These are phyloP conservation scores for Altica lythri DNA, from an alignment of 2,888 invertebrate genomes.

Conservation along the genomic window DNA sequence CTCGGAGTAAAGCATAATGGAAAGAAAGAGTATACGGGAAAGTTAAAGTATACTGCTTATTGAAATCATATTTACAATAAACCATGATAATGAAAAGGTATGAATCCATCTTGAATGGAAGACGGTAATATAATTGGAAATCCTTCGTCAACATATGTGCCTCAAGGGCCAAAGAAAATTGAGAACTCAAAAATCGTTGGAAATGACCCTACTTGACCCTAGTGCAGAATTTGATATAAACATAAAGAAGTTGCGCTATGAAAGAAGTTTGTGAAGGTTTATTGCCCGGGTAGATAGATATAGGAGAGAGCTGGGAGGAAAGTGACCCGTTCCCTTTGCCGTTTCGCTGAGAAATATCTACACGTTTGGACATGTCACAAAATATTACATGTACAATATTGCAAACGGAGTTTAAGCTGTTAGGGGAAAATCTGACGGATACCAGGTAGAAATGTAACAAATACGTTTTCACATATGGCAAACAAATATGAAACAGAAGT, in stretches of 20 bases:
- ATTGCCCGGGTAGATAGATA: constrained; percentile 42
- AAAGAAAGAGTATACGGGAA: too few relatives aligned
- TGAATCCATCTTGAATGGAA: constrained; percentile 1
- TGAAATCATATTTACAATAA: too few relatives aligned
- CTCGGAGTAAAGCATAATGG: too few relatives aligned
- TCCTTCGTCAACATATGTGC: constrained; percentile 27
- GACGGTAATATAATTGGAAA: constrained; percentile 22
- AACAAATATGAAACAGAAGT: constrained; percentile 26
- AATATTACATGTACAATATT: constrained; percentile 50
- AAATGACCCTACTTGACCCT: constrained; percentile 31
- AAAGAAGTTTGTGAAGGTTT: constrained; percentile 40
- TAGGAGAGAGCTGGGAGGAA: constrained; percentile 32
- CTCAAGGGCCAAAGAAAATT: constrained; percentile 20
- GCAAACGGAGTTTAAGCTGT: constrained; percentile 40
- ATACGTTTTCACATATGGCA: constrained; percentile 34
- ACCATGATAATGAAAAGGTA: constrained; percentile 6
- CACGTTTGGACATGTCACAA: constrained; percentile 49
- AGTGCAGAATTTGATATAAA: constrained; percentile 32
- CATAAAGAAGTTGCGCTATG: constrained; percentile 36
- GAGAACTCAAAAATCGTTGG: constrained; percentile 31
- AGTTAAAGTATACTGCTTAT: too few relatives aligned
- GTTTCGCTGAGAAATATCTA: constrained; percentile 45
- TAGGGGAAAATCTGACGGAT: constrained; percentile 29
- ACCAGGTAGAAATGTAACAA: constrained; percentile 34
- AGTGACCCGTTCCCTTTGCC: constrained; percentile 44